Conservation (phyloP, 1,140 invertebrate genomes). For the Lucilia sericata region DNA sequence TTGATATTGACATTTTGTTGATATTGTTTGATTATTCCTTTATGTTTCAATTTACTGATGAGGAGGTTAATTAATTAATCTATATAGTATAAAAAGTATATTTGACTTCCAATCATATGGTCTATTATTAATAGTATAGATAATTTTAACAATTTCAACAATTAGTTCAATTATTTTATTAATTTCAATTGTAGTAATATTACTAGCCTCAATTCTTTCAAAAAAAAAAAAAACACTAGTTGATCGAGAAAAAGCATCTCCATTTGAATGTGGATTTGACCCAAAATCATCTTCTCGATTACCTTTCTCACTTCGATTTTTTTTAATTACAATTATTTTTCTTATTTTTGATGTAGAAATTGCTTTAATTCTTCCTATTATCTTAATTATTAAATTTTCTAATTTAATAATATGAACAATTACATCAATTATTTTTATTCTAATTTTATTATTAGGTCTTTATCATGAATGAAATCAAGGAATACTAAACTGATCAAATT, state of each 20-base stretch:
- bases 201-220: too few relatives aligned
- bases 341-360: conserved; percentile 54
- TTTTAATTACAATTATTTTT: conserved; percentile 75
- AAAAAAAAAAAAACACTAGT: too few relatives aligned
- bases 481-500: conserved; percentile 71
- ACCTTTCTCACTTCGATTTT: conserved; percentile 74
- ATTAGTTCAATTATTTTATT: too few relatives aligned
- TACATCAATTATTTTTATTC: conserved; percentile 69
- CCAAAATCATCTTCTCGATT: conserved; percentile 70
- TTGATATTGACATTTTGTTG: too few relatives aligned
- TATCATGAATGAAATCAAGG: conserved; percentile 75
- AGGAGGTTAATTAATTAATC: too few relatives aligned
- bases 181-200: too few relatives aligned
- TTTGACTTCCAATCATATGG: too few relatives aligned
- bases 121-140: too few relatives aligned
- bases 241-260: conserved; percentile 53
- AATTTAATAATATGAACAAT: conserved; percentile 67
- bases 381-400: conserved; percentile 48
- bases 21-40: too few relatives aligned
- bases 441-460: conserved; percentile 71
- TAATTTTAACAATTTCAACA: too few relatives aligned
- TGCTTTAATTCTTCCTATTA: conserved; percentile 69
- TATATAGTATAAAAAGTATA: too few relatives aligned
- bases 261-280: conserved; percentile 76
- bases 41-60: too few relatives aligned